phyloP scores from a whole-genome alignment of 2,113 vertebrate genomes.

The Henicopernis longicauda region DNA sequence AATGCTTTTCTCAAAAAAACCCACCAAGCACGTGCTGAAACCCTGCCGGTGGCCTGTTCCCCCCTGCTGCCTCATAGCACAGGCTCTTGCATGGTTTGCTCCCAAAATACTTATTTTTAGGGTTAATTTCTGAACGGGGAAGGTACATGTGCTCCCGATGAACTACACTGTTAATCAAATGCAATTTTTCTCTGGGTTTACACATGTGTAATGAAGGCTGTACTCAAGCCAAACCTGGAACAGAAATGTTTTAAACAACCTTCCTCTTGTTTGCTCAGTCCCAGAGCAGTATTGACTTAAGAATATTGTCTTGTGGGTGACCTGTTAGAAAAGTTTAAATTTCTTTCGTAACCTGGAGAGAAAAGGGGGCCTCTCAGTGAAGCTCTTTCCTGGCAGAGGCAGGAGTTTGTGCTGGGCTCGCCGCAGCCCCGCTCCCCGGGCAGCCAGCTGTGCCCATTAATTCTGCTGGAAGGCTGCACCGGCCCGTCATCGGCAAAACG shows the following conservation, averaged over 20 bases:
- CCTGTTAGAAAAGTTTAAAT: not conserved
- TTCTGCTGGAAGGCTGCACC: not conserved
- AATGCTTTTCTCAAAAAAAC: not conserved
- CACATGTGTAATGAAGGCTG: fast-evolving
- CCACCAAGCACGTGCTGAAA: not conserved
- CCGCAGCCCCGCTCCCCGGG: not conserved
- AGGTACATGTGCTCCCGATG: fast-evolving
- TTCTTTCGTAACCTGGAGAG: not conserved
- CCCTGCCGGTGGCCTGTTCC: fast-evolving
- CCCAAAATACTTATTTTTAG: not conserved
- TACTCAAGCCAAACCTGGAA: not conserved
- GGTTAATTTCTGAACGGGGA: not conserved
- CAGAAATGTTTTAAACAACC: not conserved
- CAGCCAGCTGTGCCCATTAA: not conserved
- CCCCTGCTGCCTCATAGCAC: not conserved
- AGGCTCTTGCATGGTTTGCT: not conserved
- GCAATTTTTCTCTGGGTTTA: not conserved
- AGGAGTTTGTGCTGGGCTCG: not conserved
- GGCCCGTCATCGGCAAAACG: fast-evolving
- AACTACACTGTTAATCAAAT: not conserved
- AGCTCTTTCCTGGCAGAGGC: not conserved
- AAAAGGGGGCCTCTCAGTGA: not conserved
- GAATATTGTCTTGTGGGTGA: not conserved
- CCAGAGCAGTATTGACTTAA: not conserved
- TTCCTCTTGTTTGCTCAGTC: not conserved